Percentiles rank a stretch among this genome's conserved stretches.
Conservation (phyloP, 1,140 invertebrate species). For the Drosophila eugracilis region DNA sequence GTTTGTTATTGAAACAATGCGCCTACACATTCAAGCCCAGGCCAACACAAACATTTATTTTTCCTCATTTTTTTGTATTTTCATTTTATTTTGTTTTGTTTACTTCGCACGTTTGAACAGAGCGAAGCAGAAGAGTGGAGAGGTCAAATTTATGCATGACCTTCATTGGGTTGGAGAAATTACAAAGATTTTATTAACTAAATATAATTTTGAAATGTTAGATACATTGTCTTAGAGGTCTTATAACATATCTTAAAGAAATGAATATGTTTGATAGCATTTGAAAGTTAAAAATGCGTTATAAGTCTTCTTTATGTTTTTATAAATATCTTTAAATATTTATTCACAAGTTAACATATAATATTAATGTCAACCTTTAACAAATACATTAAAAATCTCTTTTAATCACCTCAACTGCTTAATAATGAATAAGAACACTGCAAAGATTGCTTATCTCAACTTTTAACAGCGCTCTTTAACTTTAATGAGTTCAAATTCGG, state of each 20-base stretch:
- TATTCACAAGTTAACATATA: too few species aligned
- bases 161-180: conserved; percentile 20
- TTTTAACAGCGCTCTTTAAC: background rate
- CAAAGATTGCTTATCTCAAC: background rate
- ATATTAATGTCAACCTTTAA: background rate
- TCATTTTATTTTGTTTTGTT: conserved; percentile 57
- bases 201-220: too few species aligned
- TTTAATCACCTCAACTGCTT: background rate
- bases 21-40: conserved; percentile 30
- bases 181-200: background rate
- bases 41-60: conserved; percentile 41
- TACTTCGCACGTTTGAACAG: conserved; percentile 54
- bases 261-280: too few species aligned
- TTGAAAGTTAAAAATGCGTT: too few species aligned
- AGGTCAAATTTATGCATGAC: conserved; percentile 43
- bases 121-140: conserved; percentile 3
- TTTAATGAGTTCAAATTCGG: background rate
- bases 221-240: too few species aligned
- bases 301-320: too few species aligned
- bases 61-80: conserved; percentile 14
- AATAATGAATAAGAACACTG: background rate
- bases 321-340: too few species aligned
- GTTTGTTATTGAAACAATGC: conserved; percentile 62
- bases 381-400: too few species aligned
- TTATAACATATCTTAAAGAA: too few species aligned